Conservation (phyloP, 2,888 invertebrate species). For the Aphidoletes aphidimyza region DNA sequence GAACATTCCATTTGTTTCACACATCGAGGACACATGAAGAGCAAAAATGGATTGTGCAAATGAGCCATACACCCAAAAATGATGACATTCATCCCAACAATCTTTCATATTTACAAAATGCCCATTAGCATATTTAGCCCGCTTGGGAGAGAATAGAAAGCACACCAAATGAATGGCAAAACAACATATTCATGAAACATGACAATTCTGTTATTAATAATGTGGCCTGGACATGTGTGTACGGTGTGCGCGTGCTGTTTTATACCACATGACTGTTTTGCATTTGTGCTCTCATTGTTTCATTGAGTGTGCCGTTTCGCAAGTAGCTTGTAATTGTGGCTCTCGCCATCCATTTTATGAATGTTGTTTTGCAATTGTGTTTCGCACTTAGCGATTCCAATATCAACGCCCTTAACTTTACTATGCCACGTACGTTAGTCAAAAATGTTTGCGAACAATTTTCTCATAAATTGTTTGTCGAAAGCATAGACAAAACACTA, state of each 20-base stretch:
- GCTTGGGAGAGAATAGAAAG: not conserved
- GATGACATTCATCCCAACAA: not conserved
- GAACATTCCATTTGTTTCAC: not conserved
- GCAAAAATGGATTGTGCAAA: not conserved
- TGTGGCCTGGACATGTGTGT: not conserved
- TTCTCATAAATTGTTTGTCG: slow-evolving; percentile 31
- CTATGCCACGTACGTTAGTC: not conserved
- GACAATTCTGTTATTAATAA: slow-evolving; percentile 53
- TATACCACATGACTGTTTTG: not conserved
- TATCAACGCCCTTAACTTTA: not conserved
- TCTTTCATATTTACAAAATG: slow-evolving; percentile 43
- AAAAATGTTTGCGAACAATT: not conserved
- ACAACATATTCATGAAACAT: slow-evolving; percentile 45
- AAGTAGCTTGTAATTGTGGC: slow-evolving; percentile 23
- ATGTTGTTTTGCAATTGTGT: slow-evolving; percentile 6
- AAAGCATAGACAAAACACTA: slow-evolving; percentile 32
- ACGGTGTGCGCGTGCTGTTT: slow-evolving; percentile 23
- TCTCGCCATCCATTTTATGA: not conserved
- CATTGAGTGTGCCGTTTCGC: no score
- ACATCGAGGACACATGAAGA: not conserved
- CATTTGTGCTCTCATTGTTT: not conserved
- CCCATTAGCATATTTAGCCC: slow-evolving; percentile 26
- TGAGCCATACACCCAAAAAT: not conserved
- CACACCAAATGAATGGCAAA: slow-evolving; percentile 41
- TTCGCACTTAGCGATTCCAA: not conserved